phyloP scores from a whole-genome alignment of 2,113 vertebrate genomes.

The Ia io region DNA sequence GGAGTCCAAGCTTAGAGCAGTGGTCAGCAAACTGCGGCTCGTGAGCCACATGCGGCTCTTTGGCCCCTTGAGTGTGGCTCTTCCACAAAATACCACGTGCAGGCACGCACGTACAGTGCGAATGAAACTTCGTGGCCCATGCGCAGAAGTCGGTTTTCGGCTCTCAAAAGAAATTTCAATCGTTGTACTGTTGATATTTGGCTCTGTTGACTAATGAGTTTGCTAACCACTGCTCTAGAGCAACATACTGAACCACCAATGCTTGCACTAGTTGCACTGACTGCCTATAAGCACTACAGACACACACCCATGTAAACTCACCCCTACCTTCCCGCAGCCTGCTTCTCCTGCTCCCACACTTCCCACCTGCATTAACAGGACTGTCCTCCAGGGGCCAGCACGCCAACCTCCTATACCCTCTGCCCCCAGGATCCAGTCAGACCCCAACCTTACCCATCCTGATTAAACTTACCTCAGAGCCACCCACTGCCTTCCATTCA shows the following conservation, averaged over 20 bases:
- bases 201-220: too few relatives aligned
- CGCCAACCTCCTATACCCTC: too few relatives aligned
- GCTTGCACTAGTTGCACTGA: accelerated
- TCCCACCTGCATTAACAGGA: not conserved
- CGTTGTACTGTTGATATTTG: too few relatives aligned
- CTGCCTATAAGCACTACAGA: accelerated
- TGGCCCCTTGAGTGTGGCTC: too few relatives aligned
- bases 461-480: not conserved
- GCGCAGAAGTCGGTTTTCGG: too few relatives aligned
- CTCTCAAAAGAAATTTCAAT: too few relatives aligned
- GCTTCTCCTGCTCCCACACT: not conserved
- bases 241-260: not conserved
- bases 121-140: too few relatives aligned
- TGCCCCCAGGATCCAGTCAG: not conserved
- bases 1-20: not conserved
- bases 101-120: too few relatives aligned
- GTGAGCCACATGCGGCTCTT: too few relatives aligned
- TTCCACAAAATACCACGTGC: too few relatives aligned
- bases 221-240: not conserved
- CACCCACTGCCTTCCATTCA: too few relatives aligned
- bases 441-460: not conserved
- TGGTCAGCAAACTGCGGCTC: too few relatives aligned
- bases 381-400: not conserved
- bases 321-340: not conserved
- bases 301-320: accelerated